Percentiles rank a stretch among this genome's conserved stretches.
These are phyloP conservation scores for Rhea pennata DNA, from an alignment of 2,113 vertebrate genomes.

Conservation along the genomic window DNA sequence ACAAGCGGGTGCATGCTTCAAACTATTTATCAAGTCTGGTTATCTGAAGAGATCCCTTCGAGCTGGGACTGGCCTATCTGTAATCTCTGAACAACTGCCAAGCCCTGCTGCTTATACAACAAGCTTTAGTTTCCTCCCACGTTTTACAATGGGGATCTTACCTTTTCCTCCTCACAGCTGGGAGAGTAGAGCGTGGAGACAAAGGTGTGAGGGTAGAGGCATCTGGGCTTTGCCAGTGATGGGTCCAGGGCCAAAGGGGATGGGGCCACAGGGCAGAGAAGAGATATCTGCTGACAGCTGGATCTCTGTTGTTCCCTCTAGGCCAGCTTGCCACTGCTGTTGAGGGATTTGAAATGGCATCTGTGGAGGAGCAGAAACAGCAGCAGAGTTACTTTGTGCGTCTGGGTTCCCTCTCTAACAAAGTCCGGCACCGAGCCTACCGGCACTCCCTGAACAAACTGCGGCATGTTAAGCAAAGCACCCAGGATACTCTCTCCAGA, in stretches of 20 bases:
- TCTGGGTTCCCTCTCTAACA: constrained; percentile 87
- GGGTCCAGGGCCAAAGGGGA: no score
- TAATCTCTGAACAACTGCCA: background rate
- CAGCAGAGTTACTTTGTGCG: constrained; percentile 89
- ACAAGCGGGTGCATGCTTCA: background rate
- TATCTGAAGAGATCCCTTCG: background rate
- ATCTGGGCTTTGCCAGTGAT: background rate
- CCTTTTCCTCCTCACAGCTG: background rate
- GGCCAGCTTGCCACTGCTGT: constrained; percentile 65
- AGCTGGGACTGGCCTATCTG: background rate
- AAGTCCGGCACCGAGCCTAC: constrained; percentile 82
- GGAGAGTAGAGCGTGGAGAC: background rate
- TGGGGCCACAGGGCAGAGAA: background rate
- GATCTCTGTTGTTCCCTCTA: constrained; percentile 45
- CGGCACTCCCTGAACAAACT: constrained; percentile 86
- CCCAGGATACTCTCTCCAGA: constrained; percentile 75
- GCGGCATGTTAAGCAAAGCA: constrained; percentile 66
- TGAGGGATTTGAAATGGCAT: constrained; percentile 48
- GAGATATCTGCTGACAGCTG: background rate
- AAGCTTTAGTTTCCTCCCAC: background rate
- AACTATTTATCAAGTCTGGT: background rate
- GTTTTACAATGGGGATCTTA: background rate
- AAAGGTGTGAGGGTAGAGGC: background rate
- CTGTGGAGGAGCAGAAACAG: constrained; percentile 70
- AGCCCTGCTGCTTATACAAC: background rate